A percentile compares a stretch with the other conserved stretches of the same genome.
Conservation (phyloP, 2,888 invertebrate species). For the Caenorhabditis sp. region DNA sequence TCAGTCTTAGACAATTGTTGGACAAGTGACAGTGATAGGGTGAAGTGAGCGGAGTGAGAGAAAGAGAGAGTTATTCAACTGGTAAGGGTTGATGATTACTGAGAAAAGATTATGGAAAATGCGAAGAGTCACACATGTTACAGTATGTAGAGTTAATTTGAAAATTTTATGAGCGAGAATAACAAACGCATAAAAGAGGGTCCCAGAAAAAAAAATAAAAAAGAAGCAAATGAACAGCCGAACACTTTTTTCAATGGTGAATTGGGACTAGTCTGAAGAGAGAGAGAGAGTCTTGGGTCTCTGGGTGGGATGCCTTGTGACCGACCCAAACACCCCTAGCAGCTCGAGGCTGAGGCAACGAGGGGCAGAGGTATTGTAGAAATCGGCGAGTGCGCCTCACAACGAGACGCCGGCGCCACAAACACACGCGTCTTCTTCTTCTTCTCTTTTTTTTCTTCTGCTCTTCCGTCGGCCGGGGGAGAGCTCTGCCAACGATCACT, state of each 20-base stretch:
- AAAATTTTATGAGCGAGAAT: background rate
- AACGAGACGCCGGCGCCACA: conserved; percentile 58
- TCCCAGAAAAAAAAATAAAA: background rate
- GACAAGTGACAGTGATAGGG: conserved; percentile 6
- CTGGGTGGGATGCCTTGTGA: conserved; percentile 61
- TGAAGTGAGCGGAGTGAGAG: too few species aligned
- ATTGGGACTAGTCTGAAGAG: conserved; percentile 22
- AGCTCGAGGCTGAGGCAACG: conserved; percentile 31
- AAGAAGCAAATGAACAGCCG: conserved; percentile 23
- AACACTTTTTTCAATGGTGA: conserved; percentile 2
- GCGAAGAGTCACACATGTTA: too few species aligned
- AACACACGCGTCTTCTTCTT: conserved; percentile 48
- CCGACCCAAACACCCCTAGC: conserved; percentile 60
- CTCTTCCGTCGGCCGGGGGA: background rate
- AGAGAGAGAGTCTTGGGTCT: conserved; percentile 28
- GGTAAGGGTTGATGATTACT: background rate
- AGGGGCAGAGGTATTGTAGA: conserved; percentile 60
- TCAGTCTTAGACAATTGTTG: background rate
- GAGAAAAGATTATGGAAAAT: background rate
- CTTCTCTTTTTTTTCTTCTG: conserved; percentile 6
- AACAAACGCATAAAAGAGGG: background rate
- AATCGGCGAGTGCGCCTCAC: conserved; percentile 51
- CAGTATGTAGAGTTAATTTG: too few species aligned
- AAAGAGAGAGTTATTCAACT: background rate
- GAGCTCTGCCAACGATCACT: background rate